These are phyloP conservation scores for Saxicola maurus DNA, from an alignment of 2,797 vertebrate species.

Conservation along the genomic window DNA sequence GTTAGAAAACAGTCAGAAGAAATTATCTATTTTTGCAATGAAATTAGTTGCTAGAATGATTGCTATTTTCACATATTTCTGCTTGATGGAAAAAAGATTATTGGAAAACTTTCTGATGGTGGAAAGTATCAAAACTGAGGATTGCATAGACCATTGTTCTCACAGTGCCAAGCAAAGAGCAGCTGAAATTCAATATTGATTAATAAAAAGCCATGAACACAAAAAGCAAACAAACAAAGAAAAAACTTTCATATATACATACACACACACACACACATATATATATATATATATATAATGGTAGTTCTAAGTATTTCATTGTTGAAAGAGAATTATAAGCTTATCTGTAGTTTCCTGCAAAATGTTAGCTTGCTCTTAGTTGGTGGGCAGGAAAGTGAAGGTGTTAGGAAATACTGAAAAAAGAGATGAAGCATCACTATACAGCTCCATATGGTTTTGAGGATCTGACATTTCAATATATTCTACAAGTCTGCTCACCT, in stretches of 20 bases:
- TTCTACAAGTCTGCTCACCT: neutral
- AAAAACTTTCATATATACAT: neutral
- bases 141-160: neutral
- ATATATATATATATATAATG: neutral
- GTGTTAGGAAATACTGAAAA: neutral
- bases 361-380: neutral
- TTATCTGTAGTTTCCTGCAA: neutral
- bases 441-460: neutral
- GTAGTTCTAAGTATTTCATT: neutral
- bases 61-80: neutral
- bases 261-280: accelerated
- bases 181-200: neutral
- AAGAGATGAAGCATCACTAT: neutral
- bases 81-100: neutral
- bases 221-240: neutral
- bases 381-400: neutral
- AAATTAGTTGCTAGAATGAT: neutral
- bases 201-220: neutral
- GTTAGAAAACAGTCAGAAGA: neutral
- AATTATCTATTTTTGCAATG: neutral
- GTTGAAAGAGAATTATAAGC: neutral
- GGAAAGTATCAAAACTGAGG: neutral
- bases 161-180: neutral
- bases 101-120: neutral
- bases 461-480: neutral